Evolutionary conservation across 2,797 vertebrate genomes (phyloP), one percentile per base, ranked within the genome.

Genomic region (Hapalemur alaotrensis): DNA sequence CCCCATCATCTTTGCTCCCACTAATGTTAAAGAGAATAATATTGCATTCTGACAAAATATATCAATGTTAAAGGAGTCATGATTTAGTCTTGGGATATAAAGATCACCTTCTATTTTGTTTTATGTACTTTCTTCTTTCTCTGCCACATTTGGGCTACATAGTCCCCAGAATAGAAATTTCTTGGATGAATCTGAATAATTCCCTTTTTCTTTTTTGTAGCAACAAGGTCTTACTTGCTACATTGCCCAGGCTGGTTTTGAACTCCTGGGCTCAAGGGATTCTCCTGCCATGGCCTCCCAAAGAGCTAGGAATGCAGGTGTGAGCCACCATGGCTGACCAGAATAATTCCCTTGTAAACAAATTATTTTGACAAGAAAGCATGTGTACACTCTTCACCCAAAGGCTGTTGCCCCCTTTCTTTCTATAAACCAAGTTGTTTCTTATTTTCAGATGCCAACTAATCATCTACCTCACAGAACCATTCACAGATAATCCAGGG

Each of bases 11-110:
- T 73, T n/a, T 75, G 32, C 41, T 22, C 38, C 57, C 43, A 57
- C 32, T 91, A 76, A 54, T 38, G 57, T 85, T 54, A 96, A 80
- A 92, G 70, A 43, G 30, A 63, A 88, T 72, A 84, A 88, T 72
- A 84, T 57, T 89, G 67, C 41, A 85, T 84, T 80, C 63, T 84
- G 72, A 89, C 22, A 94, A 94, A 89, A 94, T 54, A 59, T 5
- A 11, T 22, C 63, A 69, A 35, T 28, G 18, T 14, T 75, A 41
- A 89, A 72, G 14, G 67, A 80, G 48, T 57, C 48, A 35, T 48
- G 82, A 76, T 41, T 63, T 35, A 78, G 25, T 38, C 12, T 0
- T 22, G 28, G 7, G 59, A 52, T 25, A 82, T 20, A 95, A 50
- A 52, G 30, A 72, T 88, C 54, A 73, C 52, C 22, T 69, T 69